Conservation (phyloP, 2,113 vertebrate genomes). For the Entosphenus tridentatus region DNA sequence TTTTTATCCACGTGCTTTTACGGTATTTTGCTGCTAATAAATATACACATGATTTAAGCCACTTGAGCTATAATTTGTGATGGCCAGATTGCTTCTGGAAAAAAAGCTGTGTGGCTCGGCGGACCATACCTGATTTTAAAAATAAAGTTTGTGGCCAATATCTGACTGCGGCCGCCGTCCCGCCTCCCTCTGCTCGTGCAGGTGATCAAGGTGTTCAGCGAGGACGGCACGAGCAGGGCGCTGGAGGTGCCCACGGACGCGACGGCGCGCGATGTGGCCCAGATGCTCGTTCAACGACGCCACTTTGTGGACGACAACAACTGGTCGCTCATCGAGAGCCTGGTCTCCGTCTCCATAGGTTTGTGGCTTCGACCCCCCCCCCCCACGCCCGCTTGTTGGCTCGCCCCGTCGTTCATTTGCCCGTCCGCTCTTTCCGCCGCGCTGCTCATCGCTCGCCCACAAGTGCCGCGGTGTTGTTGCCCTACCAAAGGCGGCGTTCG, state of each 20-base stretch:
- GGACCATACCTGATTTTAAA: no score
- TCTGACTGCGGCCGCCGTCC: no score
- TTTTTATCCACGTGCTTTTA: no score
- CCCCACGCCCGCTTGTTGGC: neutral
- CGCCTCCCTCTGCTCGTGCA: constrained; percentile 14
- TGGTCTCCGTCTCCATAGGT: constrained; percentile 17
- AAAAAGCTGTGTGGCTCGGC: no score
- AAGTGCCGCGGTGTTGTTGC: no score
- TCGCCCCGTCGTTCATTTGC: neutral
- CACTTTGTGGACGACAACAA: constrained; percentile 96
- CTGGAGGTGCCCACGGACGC: constrained; percentile 82
- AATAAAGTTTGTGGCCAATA: no score
- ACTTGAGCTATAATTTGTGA: no score
- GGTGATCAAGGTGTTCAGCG: constrained; percentile 90
- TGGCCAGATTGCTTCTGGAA: no score
- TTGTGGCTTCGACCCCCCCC: neutral
- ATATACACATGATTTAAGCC: no score
- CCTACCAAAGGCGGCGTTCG: no score
- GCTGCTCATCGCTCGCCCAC: neutral
- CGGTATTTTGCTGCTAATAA: no score
- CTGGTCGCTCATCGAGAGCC: constrained; percentile 90
- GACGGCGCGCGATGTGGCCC: constrained; percentile 86
- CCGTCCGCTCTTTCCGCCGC: neutral
- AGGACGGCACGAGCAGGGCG: constrained; percentile 78
- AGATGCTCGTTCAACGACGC: constrained; percentile 82